Conservation (phyloP, 2,113 vertebrate species). For the Chinchilla lanigera region DNA sequence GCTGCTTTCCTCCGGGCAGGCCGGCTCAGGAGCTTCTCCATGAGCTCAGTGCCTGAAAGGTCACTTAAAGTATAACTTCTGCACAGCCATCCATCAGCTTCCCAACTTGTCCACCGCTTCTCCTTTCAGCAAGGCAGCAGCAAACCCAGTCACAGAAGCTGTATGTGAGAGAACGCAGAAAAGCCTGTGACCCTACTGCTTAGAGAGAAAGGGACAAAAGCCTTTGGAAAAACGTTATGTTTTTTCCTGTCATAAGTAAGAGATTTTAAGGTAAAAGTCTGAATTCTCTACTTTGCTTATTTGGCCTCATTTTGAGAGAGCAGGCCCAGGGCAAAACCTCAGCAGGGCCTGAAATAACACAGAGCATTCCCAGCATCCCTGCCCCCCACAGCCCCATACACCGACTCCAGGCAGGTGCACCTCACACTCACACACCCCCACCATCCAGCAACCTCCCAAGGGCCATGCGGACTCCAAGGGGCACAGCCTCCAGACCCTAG, state of each 20-base stretch:
- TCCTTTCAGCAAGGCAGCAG: rapidly evolving
- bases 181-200: background rate
- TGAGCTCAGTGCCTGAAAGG: background rate
- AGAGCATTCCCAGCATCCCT: rapidly evolving
- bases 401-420: background rate
- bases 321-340: background rate
- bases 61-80: too few species aligned
- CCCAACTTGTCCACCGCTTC: background rate
- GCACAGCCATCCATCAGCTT: rapidly evolving
- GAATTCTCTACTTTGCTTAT: background rate
- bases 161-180: too few species aligned
- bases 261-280: background rate
- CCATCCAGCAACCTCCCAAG: background rate
- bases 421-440: background rate
- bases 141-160: too few species aligned
- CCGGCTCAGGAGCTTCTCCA: background rate
- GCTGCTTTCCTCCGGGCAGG: background rate
- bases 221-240: background rate
- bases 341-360: background rate
- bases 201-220: background rate
- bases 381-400: background rate
- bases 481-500: background rate
- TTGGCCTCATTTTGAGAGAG: background rate
- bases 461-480: rapidly evolving
- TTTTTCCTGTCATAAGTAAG: background rate